Percentiles rank a stretch among this genome's conserved stretches.
phyloP scores from a whole-genome alignment of 2,797 vertebrate species.

The Dicrostonyx torquatus region DNA sequence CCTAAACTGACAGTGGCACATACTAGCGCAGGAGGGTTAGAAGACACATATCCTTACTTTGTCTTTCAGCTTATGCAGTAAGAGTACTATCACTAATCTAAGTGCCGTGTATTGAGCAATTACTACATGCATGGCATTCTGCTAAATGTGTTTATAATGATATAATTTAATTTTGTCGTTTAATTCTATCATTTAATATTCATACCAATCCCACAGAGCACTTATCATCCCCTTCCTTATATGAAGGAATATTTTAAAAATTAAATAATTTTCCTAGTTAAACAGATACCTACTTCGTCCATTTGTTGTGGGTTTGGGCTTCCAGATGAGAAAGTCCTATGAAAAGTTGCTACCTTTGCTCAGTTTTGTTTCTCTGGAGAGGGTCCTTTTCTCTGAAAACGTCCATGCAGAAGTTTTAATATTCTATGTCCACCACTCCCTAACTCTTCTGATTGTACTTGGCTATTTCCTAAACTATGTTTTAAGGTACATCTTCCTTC shows the following conservation, averaged over 20 bases:
- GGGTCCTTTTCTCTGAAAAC: neutral
- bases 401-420: neutral
- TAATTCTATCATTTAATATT: conserved; percentile 40
- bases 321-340: neutral
- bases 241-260: conserved; percentile 15
- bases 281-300: neutral
- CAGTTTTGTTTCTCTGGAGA: neutral
- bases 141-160: conserved; percentile 50
- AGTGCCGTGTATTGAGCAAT: neutral
- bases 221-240: neutral
- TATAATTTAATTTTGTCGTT: conserved; percentile 19
- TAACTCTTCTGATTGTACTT: neutral
- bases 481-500: neutral
- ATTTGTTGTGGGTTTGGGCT: neutral
- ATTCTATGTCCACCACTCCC: neutral
- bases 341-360: neutral
- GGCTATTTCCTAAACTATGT: neutral
- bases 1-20: neutral
- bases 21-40: accelerated
- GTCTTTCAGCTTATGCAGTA: neutral
- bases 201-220: neutral
- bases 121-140: neutral
- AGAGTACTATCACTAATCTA: neutral
- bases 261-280: neutral
- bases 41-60: neutral